These are phyloP conservation scores for Lophochroa leadbeateri DNA, from an alignment of 2,113 vertebrate genomes.

Conservation along the genomic window DNA sequence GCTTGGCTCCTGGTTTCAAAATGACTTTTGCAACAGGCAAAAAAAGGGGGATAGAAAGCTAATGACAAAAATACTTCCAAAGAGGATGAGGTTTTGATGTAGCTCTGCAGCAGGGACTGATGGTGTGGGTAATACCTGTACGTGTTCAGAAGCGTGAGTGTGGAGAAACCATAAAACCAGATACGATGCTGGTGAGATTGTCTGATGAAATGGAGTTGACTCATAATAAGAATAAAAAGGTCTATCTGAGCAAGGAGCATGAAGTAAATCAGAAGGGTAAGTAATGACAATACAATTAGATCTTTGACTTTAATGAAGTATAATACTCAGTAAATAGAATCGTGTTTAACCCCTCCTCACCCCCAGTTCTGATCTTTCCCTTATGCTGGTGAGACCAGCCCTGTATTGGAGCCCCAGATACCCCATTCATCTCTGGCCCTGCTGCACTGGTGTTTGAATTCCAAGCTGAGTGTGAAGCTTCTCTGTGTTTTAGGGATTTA, in stretches of 20 bases:
- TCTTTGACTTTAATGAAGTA: background rate
- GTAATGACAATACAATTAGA: background rate
- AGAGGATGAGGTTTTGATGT: background rate
- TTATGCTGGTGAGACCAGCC: rapidly evolving
- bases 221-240: background rate
- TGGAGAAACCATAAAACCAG: background rate
- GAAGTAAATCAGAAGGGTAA: background rate
- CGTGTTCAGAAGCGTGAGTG: rapidly evolving
- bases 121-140: rapidly evolving
- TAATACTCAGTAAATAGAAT: background rate
- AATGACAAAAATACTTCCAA: background rate
- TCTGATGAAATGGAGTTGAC: background rate
- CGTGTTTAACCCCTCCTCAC: background rate
- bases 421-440: background rate
- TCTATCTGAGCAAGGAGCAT: background rate
- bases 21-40: background rate
- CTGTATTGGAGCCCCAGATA: background rate
- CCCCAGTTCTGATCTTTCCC: background rate
- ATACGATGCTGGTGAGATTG: background rate
- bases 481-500: rapidly evolving
- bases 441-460: background rate
- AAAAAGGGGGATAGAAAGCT: background rate
- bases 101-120: background rate
- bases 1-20: background rate
- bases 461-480: background rate